These are phyloP conservation scores for Bradypodion pumilum DNA, from an alignment of 2,797 vertebrate genomes.

Conservation along the genomic window DNA sequence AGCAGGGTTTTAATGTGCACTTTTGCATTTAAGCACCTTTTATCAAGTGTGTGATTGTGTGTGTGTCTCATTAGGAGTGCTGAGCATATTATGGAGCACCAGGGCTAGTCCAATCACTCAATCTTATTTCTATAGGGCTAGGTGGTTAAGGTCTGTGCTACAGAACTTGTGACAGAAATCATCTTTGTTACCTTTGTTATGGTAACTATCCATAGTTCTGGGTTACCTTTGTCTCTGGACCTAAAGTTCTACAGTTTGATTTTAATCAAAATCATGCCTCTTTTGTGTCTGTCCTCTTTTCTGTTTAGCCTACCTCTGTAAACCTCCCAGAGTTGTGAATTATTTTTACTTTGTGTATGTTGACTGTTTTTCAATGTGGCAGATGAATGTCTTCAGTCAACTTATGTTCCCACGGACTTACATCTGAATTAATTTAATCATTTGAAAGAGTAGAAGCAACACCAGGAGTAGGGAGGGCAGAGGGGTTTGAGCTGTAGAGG, in stretches of 20 bases:
- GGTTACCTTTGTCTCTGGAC: no score
- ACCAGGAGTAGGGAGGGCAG: no score
- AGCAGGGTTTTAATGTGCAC: conserved; percentile 64
- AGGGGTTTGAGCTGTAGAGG: no score
- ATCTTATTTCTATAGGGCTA: background rate
- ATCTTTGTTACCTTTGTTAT: no score
- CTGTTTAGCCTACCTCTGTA: no score
- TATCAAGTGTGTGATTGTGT: background rate
- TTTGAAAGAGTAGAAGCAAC: no score
- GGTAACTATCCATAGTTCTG: no score
- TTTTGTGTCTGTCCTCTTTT: no score
- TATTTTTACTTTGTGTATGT: background rate
- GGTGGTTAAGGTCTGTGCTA: background rate
- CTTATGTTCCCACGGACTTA: background rate
- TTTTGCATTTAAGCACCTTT: conserved; percentile 51
- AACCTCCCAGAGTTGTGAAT: no score
- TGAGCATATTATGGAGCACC: conserved; percentile 3
- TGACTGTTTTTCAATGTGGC: background rate
- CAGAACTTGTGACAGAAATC: background rate
- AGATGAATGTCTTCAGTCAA: background rate
- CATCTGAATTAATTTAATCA: no score
- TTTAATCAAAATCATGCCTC: no score
- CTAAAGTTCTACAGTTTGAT: no score
- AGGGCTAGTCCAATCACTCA: background rate
- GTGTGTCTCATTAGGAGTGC: background rate